Base-by-base conservation (phyloP, 2,888 invertebrate species). In the Drosophila phalerata region DNA sequence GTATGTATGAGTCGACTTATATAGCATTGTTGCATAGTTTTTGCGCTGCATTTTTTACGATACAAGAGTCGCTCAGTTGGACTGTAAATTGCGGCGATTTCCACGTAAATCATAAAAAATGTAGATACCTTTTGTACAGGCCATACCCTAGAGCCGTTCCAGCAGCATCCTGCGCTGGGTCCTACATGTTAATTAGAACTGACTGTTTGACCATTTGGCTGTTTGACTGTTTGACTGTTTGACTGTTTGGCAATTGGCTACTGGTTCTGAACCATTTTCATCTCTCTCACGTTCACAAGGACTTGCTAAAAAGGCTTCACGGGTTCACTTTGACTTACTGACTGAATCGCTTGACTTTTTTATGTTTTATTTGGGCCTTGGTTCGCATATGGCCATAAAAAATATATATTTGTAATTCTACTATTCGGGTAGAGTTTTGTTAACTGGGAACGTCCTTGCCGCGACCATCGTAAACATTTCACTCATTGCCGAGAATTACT, bases 101-200 rank as follows among this genome's bases (percentile, higher is more conserved):
- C 89, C 85, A 81, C 73, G 89, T 87, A 88, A 88, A 90, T 87
- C 90, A 80, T 90, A 88, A 88, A 90, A 82, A 75, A 75, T 72
- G 8, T 73, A 74, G 73, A 73, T 74, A 75, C 64, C 71, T 73
- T 76, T 61, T 34, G 65, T 40, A 56, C 47, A 63, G 55, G n/a
- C 49, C 28, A 49, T 73, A 58, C 62, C 69, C 77, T 56, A 61
- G 37, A 57, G 11, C 19, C 8, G 13, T 19, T 17, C 43, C 53
- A 40, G 45, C 73, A 75, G 66, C 62, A 74, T 75, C 73, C 81
- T 76, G 63, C 9, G 25, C 53, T 38, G 47, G 57, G 55, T 49
- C 6, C 62, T 77, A 90, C 87, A 88, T 88, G 87, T 90, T 88
- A 88, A 88, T 90, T 88, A 88, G 89, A 51, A 17, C 66, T 32